phyloP scores from a whole-genome alignment of 2,113 vertebrate species.

The Lepisosteus osseus region DNA sequence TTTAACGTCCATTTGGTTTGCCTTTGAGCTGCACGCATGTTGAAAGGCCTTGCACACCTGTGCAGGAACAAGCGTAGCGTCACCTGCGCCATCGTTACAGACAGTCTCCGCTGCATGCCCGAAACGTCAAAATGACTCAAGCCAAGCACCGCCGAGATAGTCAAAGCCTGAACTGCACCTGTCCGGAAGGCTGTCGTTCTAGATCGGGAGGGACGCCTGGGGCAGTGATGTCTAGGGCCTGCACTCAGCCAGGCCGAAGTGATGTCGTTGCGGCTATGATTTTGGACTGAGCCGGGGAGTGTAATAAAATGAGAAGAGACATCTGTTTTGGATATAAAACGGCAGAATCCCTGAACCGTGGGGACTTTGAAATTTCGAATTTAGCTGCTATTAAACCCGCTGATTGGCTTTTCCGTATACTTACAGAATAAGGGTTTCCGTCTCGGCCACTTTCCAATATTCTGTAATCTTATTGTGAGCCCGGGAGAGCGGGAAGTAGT shows the following conservation, averaged over 20 bases:
- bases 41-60: no score
- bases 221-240: no score
- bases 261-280: not conserved
- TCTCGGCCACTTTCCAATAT: not conserved
- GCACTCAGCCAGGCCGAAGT: not conserved
- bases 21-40: no score
- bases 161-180: no score
- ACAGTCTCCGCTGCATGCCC: no score
- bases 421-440: not conserved
- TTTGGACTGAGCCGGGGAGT: not conserved
- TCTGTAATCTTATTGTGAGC: not conserved
- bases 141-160: no score
- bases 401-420: not conserved
- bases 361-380: not conserved
- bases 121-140: no score
- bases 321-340: slow-evolving; percentile 1
- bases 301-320: not conserved
- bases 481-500: not conserved
- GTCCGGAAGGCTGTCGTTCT: not conserved
- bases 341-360: not conserved
- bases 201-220: not conserved
- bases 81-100: no score
- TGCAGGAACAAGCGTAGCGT: no score
- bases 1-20: no score
- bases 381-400: not conserved